Evolutionary conservation across 2,888 invertebrate species (phyloP).

Genomic region (Phymatocera aterrima): DNA sequence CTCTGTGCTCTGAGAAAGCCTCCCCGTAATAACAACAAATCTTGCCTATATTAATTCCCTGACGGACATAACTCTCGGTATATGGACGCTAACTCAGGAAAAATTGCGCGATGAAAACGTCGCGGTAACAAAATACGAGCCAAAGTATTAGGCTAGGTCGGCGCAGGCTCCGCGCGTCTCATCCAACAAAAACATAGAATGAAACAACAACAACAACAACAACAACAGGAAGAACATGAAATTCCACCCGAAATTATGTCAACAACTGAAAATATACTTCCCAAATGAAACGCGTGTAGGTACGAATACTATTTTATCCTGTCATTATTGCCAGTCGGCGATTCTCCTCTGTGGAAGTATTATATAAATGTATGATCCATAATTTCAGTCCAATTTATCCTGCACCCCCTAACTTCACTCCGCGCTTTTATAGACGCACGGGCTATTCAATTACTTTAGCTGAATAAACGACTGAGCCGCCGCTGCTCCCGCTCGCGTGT

Average conservation of each 20-base stretch:
- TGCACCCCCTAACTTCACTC: background rate
- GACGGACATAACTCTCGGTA: constrained; percentile 71
- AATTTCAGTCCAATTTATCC: background rate
- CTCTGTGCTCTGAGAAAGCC: constrained; percentile 71
- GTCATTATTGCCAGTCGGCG: background rate
- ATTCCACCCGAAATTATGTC: background rate
- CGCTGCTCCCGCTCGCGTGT: too few relatives aligned
- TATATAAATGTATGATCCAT: too few relatives aligned
- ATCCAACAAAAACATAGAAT: background rate
- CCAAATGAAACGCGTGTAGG: background rate
- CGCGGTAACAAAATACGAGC: constrained; percentile 62
- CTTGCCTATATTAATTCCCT: constrained; percentile 73
- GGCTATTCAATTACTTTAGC: constrained; percentile 28
- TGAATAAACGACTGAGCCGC: background rate
- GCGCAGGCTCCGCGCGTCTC: constrained; percentile 7
- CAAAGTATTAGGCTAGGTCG: constrained; percentile 61
- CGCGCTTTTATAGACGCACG: background rate
- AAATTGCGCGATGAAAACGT: constrained; percentile 70
- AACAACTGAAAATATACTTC: background rate
- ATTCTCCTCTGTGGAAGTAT: background rate
- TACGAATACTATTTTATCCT: background rate
- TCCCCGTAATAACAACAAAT: constrained; percentile 73
- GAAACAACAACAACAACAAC: background rate
- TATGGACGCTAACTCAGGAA: constrained; percentile 65
- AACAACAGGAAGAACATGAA: background rate